Evolutionary conservation across 2,888 invertebrate genomes (phyloP).

Genomic region (Diarsia dahlii): DNA sequence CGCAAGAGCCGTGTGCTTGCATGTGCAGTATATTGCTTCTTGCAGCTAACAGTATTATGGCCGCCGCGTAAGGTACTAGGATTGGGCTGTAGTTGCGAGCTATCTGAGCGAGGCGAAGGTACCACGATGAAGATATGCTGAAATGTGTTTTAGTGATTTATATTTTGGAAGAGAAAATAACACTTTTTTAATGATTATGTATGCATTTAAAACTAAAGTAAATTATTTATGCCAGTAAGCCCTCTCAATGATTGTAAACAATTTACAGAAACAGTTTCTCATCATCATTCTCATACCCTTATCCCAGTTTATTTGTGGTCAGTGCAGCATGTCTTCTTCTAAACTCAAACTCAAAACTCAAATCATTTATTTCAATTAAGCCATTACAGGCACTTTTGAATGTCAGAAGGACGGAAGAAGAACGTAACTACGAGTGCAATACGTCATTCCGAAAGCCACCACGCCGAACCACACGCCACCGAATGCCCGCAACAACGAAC

Average conservation of each 20-base stretch:
- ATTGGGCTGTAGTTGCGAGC: constrained; percentile 92
- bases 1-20: constrained; percentile 73
- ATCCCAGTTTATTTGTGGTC: no score
- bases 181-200: background rate
- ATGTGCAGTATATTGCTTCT: constrained; percentile 78
- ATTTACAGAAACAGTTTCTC: no score
- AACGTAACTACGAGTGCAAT: no score
- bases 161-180: background rate
- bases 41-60: constrained; percentile 91
- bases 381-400: no score
- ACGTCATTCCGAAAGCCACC: no score
- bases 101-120: constrained; percentile 91
- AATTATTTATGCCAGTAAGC: background rate
- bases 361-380: no score
- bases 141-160: constrained; percentile 56
- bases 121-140: constrained; percentile 91
- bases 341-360: no score
- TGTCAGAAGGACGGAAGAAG: no score
- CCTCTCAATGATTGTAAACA: background rate
- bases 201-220: background rate
- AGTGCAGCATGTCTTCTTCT: no score
- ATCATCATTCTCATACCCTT: no score
- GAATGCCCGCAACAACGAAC: no score
- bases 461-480: no score
- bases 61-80: constrained; percentile 92